Evolutionary conservation across 2,113 vertebrate genomes (phyloP).

Genomic region (Ailuropoda melanoleuca): DNA sequence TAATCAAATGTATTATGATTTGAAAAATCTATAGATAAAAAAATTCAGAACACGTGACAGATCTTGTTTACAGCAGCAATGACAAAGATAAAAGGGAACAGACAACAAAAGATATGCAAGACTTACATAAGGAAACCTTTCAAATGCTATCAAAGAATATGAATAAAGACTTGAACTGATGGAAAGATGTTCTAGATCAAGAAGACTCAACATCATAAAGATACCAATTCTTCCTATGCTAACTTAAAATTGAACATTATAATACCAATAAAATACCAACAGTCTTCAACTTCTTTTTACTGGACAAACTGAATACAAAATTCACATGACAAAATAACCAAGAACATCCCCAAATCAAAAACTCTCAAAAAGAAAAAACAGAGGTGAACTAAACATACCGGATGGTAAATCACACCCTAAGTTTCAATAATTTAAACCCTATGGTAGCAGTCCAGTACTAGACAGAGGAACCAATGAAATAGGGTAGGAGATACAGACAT

Average conservation of each 20-base stretch:
- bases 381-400: not conserved
- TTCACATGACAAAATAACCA: not conserved
- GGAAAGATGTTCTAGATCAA: not conserved
- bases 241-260: constrained; percentile 10
- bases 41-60: not conserved
- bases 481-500: not conserved
- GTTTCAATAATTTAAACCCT: not conserved
- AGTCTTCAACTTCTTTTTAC: not conserved
- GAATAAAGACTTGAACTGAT: not conserved
- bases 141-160: not conserved
- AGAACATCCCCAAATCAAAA: not conserved
- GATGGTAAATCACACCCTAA: not conserved
- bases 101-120: not conserved
- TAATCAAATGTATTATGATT: not conserved
- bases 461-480: not conserved
- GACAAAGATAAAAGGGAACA: not conserved
- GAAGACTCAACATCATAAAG: not conserved
- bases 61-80: not conserved
- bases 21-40: not conserved
- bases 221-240: not conserved
- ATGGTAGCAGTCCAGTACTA: not conserved
- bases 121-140: not conserved
- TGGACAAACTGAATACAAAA: not conserved
- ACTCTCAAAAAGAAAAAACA: not conserved
- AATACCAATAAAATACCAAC: not conserved